phyloP scores from a whole-genome alignment of 2,888 invertebrate genomes.

The Yponomeuta evonymella region DNA sequence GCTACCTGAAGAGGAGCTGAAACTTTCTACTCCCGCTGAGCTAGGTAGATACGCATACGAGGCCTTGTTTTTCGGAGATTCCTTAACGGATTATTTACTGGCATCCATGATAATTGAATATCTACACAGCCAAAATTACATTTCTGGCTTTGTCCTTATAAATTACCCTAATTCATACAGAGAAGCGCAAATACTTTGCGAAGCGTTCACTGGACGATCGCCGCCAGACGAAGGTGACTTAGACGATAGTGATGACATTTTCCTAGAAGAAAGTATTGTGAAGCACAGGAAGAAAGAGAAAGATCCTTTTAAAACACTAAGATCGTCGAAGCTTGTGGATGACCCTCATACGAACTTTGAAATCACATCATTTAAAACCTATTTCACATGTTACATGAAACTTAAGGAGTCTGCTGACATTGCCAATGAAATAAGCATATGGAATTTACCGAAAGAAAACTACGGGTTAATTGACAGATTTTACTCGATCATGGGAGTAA shows the following conservation, averaged over 20 bases:
- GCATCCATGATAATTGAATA: slow-evolving; percentile 78
- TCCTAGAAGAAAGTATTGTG: slow-evolving; percentile 54
- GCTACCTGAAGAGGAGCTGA: slow-evolving; percentile 75
- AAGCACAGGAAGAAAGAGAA: slow-evolving; percentile 53
- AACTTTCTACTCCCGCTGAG: slow-evolving; percentile 64
- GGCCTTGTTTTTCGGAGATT: slow-evolving; percentile 68
- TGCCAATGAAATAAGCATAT: slow-evolving; percentile 54
- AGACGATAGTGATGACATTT: slow-evolving; percentile 55
- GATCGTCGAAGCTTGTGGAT: slow-evolving; percentile 69
- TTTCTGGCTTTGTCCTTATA: slow-evolving; percentile 78
- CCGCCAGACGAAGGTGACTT: slow-evolving; percentile 58
- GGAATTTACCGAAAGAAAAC: slow-evolving; percentile 58
- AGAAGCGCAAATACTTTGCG: slow-evolving; percentile 77
- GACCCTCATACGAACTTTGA: slow-evolving; percentile 61
- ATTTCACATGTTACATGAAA: slow-evolving; percentile 75
- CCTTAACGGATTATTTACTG: slow-evolving; percentile 71
- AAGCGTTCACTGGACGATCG: slow-evolving; percentile 69
- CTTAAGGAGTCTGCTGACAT: slow-evolving; percentile 61
- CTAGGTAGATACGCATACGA: slow-evolving; percentile 76
- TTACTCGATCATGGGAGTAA: slow-evolving; percentile 75
- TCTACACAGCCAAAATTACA: slow-evolving; percentile 62
- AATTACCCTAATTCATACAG: slow-evolving; percentile 78
- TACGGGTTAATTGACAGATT: slow-evolving; percentile 74
- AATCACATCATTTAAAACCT: slow-evolving; percentile 63
- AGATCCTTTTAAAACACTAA: slow-evolving; percentile 48